A percentile compares a stretch with the other conserved stretches of the same genome.
Conservation (phyloP, 2,113 vertebrate genomes). For the Stercorarius parasiticus region DNA sequence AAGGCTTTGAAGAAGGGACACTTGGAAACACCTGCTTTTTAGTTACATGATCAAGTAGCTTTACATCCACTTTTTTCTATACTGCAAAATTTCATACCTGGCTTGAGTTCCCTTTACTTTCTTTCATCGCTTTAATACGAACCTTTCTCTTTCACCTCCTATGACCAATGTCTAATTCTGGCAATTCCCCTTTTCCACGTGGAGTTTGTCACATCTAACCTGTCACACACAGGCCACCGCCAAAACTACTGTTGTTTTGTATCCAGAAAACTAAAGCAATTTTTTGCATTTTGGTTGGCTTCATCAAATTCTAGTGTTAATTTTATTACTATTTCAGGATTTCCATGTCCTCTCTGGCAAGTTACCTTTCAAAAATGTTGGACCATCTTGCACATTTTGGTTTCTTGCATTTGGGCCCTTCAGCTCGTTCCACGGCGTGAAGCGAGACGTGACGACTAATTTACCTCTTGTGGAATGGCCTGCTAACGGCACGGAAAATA, state of each 20-base stretch:
- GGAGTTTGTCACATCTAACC: background rate
- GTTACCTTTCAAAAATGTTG: accelerated
- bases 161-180: background rate
- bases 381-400: background rate
- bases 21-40: background rate
- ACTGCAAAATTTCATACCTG: background rate
- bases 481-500: background rate
- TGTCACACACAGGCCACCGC: background rate
- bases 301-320: background rate
- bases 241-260: background rate
- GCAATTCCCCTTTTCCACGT: background rate
- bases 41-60: background rate
- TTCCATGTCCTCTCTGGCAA: background rate
- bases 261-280: background rate
- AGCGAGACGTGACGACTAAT: accelerated
- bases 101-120: background rate
- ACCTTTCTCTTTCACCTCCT: background rate
- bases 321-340: background rate
- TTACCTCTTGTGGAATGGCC: background rate
- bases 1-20: background rate
- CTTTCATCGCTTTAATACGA: background rate
- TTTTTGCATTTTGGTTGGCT: background rate
- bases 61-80: background rate
- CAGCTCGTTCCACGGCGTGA: background rate
- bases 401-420: background rate